A percentile compares a stretch with the other conserved stretches of the same genome.
Evolutionary conservation across 2,797 vertebrate genomes (phyloP).

Genomic region (Tauraco hartlaubi): DNA sequence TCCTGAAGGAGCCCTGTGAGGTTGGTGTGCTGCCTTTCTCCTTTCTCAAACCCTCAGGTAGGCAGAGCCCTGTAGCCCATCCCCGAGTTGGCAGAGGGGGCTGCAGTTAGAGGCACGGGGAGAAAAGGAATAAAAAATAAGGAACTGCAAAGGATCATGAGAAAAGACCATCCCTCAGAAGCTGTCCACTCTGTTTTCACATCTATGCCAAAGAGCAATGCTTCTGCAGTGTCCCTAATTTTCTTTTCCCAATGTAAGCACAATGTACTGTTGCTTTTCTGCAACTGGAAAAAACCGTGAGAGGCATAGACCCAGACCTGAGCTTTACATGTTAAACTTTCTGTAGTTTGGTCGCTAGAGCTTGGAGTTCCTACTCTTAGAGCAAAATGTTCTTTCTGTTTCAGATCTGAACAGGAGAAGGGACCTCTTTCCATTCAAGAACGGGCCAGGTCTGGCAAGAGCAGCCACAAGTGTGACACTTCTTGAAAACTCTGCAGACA

Average conservation of each 20-base stretch:
- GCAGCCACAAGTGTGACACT: background rate
- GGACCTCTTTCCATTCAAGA: accelerated
- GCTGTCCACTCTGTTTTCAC: background rate
- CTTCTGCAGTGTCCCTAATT: background rate
- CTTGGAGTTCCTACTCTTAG: background rate
- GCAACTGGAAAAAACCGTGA: background rate
- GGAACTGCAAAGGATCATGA: background rate
- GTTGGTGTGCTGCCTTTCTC: background rate
- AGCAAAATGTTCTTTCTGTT: background rate
- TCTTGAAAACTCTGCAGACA: background rate
- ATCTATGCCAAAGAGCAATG: background rate
- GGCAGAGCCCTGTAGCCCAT: background rate
- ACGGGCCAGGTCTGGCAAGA: background rate
- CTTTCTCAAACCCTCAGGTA: background rate
- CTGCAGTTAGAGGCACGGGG: background rate
- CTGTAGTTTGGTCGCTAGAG: background rate
- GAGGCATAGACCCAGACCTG: background rate
- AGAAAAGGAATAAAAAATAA: background rate
- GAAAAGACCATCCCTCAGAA: background rate
- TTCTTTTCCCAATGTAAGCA: background rate
- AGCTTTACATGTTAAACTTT: background rate
- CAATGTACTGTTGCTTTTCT: background rate
- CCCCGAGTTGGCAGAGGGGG: background rate
- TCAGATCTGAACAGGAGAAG: background rate
- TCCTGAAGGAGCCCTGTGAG: background rate